Evolutionary conservation across 2,888 invertebrate species (phyloP).

Genomic region (Aphrophora alni): DNA sequence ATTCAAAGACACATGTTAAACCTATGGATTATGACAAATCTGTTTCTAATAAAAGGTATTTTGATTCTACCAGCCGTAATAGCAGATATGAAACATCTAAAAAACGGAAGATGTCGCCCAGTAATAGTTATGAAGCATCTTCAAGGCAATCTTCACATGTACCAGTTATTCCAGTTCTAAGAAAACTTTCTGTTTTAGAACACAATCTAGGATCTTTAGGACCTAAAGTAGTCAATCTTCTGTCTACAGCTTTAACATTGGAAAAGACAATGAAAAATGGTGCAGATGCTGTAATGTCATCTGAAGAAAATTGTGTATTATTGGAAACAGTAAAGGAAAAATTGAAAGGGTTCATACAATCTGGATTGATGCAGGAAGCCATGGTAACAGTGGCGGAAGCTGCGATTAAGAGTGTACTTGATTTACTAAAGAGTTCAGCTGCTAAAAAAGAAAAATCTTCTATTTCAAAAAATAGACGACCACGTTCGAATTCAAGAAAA

Average conservation of each 20-base stretch:
- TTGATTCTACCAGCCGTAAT: neutral
- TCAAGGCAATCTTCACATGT: neutral
- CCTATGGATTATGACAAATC: neutral
- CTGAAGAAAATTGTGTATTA: constrained; percentile 74
- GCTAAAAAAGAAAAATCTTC: neutral
- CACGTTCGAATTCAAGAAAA: neutral
- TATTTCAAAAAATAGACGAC: neutral
- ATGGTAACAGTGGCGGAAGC: neutral
- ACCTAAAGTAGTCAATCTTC: constrained; percentile 75
- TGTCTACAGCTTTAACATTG: constrained; percentile 77
- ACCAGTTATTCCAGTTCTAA: constrained; percentile 66
- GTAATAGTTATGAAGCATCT: no score
- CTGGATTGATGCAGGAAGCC: constrained; percentile 52
- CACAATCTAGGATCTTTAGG: constrained; percentile 84
- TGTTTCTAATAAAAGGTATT: neutral
- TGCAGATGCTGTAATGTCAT: constrained; percentile 66
- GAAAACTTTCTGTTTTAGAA: constrained; percentile 80
- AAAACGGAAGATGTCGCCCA: neutral
- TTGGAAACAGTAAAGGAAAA: constrained; percentile 88
- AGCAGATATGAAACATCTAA: neutral
- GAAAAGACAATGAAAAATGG: constrained; percentile 66
- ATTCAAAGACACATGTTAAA: neutral
- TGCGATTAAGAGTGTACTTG: neutral
- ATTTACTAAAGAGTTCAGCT: neutral
- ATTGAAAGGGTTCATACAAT: constrained; percentile 77